Evolutionary conservation across 1,140 invertebrate species (phyloP), one percentile per base, ranked within the genome.

Genomic region (Ceratina calcarata): DNA sequence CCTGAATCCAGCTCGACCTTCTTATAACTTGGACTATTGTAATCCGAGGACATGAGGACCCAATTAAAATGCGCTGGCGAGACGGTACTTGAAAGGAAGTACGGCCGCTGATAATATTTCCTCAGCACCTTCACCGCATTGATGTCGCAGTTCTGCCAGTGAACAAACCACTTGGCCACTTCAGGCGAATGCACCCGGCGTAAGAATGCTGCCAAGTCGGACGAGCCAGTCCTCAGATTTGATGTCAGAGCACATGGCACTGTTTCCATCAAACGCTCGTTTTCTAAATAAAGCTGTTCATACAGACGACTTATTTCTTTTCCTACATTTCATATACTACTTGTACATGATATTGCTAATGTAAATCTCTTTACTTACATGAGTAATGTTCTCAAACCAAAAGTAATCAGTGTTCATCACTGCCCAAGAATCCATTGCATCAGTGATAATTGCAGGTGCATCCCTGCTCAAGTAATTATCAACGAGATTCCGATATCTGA

Each of bases 91-190:
- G 96, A 96, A 1, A 97, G 89, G 89, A 97, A 97, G 77, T 96
- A 96, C 0, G 97, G 97, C 27, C 96, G 92, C 32, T 95, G 94
- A 58, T 96, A 96, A 60, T 96, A 94, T 60, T 95, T 94, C 22
- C 96, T 91, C 8, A 97, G 93, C 0, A 95, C 94, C 90, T 97
- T 97, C 0, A 97, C 96, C 0, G 95, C 95, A 72, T 95, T 93
- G 32, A 95, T 95, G 78, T 97, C 96, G 88, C 97, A 98, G 89
- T 97, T 97, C 92, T 97, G 96, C 94, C 97, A 97, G 85, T 97
- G 96, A 3, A 96, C 95, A 90, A 97, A 98, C 95, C 96, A 97
- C 82, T 95, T 95, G 0, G 95, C 94, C 16, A 96, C 94, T 60
- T 95, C 94, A 0, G 94, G 94, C 45, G 94, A 94, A 58, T 95